phyloP scores from a whole-genome alignment of 2,888 invertebrate species.

The Agelastica alni region DNA sequence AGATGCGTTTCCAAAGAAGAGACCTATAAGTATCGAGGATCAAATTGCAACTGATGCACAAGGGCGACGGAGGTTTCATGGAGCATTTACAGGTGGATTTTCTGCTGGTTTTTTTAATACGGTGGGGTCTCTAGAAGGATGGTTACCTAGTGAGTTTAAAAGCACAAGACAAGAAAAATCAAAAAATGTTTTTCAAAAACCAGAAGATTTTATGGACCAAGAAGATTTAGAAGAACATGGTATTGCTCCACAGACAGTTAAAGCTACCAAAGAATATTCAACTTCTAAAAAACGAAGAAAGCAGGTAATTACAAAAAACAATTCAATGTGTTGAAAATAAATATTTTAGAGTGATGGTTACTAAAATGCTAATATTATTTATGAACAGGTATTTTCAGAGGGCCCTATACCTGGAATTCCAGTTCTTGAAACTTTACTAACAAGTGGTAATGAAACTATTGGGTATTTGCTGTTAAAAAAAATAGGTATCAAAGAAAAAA shows the following conservation, averaged over 20 bases:
- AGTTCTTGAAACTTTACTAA: conserved; percentile 70
- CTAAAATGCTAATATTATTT: conserved; percentile 1
- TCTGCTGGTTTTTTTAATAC: conserved; percentile 98
- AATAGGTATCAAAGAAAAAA: conserved; percentile 85
- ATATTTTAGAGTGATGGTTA: too few relatives aligned
- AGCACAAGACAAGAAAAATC: conserved; percentile 81
- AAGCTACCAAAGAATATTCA: conserved; percentile 78
- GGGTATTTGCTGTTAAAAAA: conserved; percentile 83
- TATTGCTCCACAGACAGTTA: conserved; percentile 86
- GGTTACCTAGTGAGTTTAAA: conserved; percentile 88
- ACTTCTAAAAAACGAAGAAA: conserved; percentile 55
- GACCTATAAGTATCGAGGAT: conserved; percentile 79
- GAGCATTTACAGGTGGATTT: conserved; percentile 97
- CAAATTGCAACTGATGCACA: conserved; percentile 88
- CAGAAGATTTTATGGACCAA: conserved; percentile 98
- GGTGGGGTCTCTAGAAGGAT: conserved; percentile 95
- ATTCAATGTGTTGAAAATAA: too few relatives aligned
- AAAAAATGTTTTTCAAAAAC: conserved; percentile 63
- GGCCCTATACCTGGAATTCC: conserved; percentile 67
- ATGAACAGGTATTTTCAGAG: conserved; percentile 41
- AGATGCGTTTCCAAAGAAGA: conserved; percentile 82
- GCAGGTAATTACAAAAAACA: too few relatives aligned
- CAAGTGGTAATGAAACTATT: conserved; percentile 81
- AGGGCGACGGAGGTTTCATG: conserved; percentile 92
- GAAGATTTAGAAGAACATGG: conserved; percentile 95